Conservation (phyloP, 2,888 invertebrate species). For the Torymus texanus region DNA sequence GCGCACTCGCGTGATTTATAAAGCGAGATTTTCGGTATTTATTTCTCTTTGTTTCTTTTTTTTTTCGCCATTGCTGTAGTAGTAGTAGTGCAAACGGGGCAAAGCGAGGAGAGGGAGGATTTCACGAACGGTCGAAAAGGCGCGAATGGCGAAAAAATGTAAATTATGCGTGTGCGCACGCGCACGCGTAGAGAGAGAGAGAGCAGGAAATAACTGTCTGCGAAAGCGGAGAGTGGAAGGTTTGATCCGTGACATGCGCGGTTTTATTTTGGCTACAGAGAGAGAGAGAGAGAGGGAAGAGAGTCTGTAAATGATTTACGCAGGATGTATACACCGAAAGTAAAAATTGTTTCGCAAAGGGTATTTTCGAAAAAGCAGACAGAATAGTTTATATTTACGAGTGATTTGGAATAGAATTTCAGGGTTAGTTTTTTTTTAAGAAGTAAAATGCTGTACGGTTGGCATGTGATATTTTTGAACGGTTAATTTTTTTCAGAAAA, state of each 20-base stretch:
- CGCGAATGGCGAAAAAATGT: slow-evolving; percentile 49
- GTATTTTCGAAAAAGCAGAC: background rate
- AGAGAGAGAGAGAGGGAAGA: no score
- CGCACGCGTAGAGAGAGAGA: no score
- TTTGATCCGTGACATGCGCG: background rate
- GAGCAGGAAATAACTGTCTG: slow-evolving; percentile 39
- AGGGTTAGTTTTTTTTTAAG: no score
- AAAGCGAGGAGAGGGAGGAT: background rate
- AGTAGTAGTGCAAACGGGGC: background rate
- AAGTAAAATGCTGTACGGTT: no score
- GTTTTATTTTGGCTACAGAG: no score
- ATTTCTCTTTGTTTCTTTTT: slow-evolving; percentile 12
- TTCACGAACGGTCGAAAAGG: background rate
- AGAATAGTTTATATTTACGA: no score
- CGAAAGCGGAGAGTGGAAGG: slow-evolving; percentile 9
- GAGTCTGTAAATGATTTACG: slow-evolving; percentile 43
- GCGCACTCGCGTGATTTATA: slow-evolving; percentile 50
- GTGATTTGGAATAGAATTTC: no score
- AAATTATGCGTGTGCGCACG: slow-evolving; percentile 27
- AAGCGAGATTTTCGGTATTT: slow-evolving; percentile 45
- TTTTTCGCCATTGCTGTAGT: background rate
- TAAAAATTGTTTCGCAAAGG: slow-evolving; percentile 8
- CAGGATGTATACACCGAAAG: background rate
- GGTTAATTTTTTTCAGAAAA: no score
- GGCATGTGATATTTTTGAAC: no score